Base-by-base conservation (phyloP, 53 echinoderm and acorn worm genomes). In the Zoroaster sp. region DNA sequence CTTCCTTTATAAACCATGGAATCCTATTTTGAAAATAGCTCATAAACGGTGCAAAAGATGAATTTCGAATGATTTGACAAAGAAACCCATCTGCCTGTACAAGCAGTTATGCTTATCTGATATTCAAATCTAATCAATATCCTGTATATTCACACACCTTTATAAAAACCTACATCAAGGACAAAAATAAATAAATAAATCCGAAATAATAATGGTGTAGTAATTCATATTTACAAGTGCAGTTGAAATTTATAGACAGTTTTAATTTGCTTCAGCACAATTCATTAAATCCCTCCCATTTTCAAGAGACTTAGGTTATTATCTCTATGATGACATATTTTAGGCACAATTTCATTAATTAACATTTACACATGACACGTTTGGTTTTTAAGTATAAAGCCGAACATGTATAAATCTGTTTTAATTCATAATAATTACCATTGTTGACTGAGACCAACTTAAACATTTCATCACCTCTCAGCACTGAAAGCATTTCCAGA, bases 291-390 rank as follows among this genome's bases (percentile, higher is more conserved):
- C 63, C 63, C 23, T 2, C 11, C 63, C 63, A 25, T 28, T 59
- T 9, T 59, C 9, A 20, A 28, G 28, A 28, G 28, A 59, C n/a
- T n/a, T 59, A 1, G 23, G 63, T 59, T 6, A 59, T 25, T 15
- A 59, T 25, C 21, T 59, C 9, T 59, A 59, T 59, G n/a, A n/a
- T n/a, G n/a, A n/a, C n/a, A 81, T 44, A 12, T 28, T 41, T 66
- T 81, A 81, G 81, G 81, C 81, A 81, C 81, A 81, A 31, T 33
- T 81, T 42, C 34, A 36, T 76, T 43, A 25, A 42, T 81, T 66
- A 14, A 32, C 40, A 42, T 66, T 66, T 40, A 81, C 81, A 81
- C 68, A 43, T 35, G 17, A 3, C 23, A 12, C 66, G 81, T 41
- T 10, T 40, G 23, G 13, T 5, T 11, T 76, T 59, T 59, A 59